Base-by-base conservation (phyloP, 2,113 vertebrate species). In the Triplophysa rosa region DNA sequence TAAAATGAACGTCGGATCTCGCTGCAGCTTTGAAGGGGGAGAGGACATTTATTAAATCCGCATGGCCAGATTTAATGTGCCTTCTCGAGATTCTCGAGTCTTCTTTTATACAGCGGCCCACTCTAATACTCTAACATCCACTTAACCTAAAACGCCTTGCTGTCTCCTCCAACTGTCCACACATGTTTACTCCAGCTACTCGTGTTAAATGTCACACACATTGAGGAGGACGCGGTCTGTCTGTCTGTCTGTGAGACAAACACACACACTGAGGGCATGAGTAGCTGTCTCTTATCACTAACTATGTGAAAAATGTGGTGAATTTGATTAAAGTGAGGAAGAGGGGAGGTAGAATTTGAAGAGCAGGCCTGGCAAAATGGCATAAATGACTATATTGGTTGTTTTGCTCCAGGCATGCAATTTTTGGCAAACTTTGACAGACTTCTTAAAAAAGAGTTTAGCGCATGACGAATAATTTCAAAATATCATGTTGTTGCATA, bases 171-270 rank as follows among this genome's bases (percentile, higher is more conserved):
- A 76, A 72, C 73, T 81, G 70, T 75, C 33, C 81, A 81, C 79
- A 52, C 74, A 40, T 84, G 83, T 82, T 84, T 84, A 76, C 71
- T 82, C 76, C 83, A 75, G 77, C 69, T 65, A 66, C 67, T 79
- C 49, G 80, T 84, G 80, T 84, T 82, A 84, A 84, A 84, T 76
- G 80, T 84, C 80, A 81, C 67, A 66, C 83, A 84, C 80, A 84
- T 79, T 37, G 75, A 78, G 75, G 72, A 75, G 54, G 75, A 47
- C 59, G 40, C 33, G 33, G 26, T 78, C 67, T 73, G 29, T 73
- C 42, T 23, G 40, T 63, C 19, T 64, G n/a, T 24, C 69, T 54
- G 52, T 33, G 69, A 63, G 45, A 29, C 47, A 24, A 42, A 45
- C n/a, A 73, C 33, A 45, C 82, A 68, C 67, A 74, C 54, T 74